Evolutionary conservation across 2,888 invertebrate genomes (phyloP), one percentile per base, ranked within the genome.

Genomic region (Thymelicus sylvestris): DNA sequence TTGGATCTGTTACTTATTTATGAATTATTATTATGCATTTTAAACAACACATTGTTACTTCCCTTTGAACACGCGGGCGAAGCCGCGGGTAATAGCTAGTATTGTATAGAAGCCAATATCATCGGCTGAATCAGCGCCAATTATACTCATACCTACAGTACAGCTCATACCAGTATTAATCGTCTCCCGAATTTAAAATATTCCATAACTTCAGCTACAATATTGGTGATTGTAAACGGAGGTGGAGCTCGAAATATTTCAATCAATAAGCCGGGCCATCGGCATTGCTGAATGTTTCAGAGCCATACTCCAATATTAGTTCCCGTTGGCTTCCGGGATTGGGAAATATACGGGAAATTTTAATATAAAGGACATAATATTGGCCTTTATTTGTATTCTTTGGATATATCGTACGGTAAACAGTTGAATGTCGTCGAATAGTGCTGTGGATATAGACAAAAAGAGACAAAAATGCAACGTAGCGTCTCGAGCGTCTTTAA

Each of bases 231-330:
- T 13, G 59, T 13, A 59, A 38, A 39, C 7, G 13, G n/a, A 39
- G 59, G 59, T 8, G 2, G 50, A 24, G 38, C 24, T 31, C 19
- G 50, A 64, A 50, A 64, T 64, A 64, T 62, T 57, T 55, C 63
- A 57, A 68, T 63, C 63, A 62, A 55, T 63, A 47, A 61, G 6
- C 61, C 39, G 12, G 47, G 57, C 44, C 57, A 19, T 47, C 47
- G 15, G 47, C 44, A 63, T 47, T 63, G 47, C 62, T 55, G 47
- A 55, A 52, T 63, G 47, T 63, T 61, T 13, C 63, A 38, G 50
- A 62, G 63, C 44, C 47, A 59, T 63, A 57, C 63, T 52, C 47
- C 63, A 38, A 62, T 68, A 68, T 62, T 67, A 62, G 62, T 63
- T 57, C 41, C 50, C 60, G 48, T 31, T 15, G 15, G 59, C 55